Evolutionary conservation across 92 coral and sea anemone genomes (phyloP).

Genomic region (Epizoanthus stellaris): DNA sequence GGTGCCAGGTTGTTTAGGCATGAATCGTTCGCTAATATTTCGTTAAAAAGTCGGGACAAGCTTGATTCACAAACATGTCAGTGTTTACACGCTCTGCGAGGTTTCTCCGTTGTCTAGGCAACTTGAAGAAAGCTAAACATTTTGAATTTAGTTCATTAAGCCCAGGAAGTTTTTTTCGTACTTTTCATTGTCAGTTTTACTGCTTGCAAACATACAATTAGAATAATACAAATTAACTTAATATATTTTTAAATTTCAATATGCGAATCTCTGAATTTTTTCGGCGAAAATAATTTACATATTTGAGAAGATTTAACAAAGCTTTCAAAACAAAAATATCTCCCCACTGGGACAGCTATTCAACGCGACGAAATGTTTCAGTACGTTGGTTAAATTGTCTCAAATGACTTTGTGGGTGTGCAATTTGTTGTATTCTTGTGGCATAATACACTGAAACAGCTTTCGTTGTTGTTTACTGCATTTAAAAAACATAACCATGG

Average conservation of each 20-base stretch:
- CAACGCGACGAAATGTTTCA: background rate
- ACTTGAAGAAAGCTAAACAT: slow-evolving; percentile 10
- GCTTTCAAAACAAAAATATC: background rate
- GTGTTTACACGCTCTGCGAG: background rate
- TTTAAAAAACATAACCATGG: too few relatives aligned
- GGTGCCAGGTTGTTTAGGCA: too few relatives aligned
- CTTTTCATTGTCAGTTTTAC: background rate
- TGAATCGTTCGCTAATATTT: too few relatives aligned
- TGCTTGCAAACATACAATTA: background rate
- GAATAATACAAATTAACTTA: background rate
- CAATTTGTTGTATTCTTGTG: background rate
- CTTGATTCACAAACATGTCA: background rate
- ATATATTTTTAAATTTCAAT: background rate
- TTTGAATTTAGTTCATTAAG: slow-evolving; percentile 27
- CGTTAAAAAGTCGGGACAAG: background rate
- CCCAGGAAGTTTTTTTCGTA: background rate
- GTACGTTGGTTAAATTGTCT: background rate
- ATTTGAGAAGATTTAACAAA: background rate
- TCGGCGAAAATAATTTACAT: background rate
- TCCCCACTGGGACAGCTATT: background rate
- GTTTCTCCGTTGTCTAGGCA: slow-evolving; percentile 11
- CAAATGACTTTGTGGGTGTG: background rate
- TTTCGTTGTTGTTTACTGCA: too few relatives aligned
- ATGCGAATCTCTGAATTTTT: background rate
- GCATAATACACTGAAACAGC: background rate